Base-by-base conservation (phyloP, 92 coral and sea anemone species). In the Zoanthus solanderi region DNA sequence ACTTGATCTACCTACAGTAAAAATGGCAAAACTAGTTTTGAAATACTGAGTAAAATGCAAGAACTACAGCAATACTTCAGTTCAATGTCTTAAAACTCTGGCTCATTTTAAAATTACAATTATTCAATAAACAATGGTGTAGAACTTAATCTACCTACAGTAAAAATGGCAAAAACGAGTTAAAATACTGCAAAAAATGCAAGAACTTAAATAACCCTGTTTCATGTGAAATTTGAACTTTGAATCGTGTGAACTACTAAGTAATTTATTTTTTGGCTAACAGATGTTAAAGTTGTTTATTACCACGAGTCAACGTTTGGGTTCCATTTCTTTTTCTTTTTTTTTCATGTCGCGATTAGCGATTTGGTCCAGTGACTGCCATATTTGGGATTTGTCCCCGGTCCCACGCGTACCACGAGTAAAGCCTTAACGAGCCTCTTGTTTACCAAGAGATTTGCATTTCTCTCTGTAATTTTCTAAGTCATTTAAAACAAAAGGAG, bases 401-500 rank as follows among this genome's bases (percentile, higher is more conserved):
- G 23, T 23, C 23, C 23, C 23, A 23, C 23, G 23, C 23, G 23
- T 23, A 23, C 23, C 23, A 23, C 23, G 23, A 23, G 23, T 23
- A 23, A 23, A 23, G 23, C 23, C 23, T 23, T 23, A 23, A 23
- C 23, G 23, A 23, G 23, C 23, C 23, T 23, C 23, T 23, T 23
- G 23, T 23, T 23, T 63, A 34, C 56, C 88, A 90, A 75, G 84
- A 78, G 86, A 67, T 37, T 31, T 8, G 76, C 76, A 71, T 71
- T 71, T 71, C 76, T 71, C 76, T 71, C 76, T 71, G 76, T 71
- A 71, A 71, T 71, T 71, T 32, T 71, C 76, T 31, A 37, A 31
- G 76, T 37, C 76, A 67, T 67, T 71, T n/a, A 88, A 42, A n/a
- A 68, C 47, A 63, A 88, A 88, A n/a, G 91, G 91, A 18, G 91